phyloP scores from a whole-genome alignment of 2,113 vertebrate genomes.

The Ibidorhyncha struthersii region DNA sequence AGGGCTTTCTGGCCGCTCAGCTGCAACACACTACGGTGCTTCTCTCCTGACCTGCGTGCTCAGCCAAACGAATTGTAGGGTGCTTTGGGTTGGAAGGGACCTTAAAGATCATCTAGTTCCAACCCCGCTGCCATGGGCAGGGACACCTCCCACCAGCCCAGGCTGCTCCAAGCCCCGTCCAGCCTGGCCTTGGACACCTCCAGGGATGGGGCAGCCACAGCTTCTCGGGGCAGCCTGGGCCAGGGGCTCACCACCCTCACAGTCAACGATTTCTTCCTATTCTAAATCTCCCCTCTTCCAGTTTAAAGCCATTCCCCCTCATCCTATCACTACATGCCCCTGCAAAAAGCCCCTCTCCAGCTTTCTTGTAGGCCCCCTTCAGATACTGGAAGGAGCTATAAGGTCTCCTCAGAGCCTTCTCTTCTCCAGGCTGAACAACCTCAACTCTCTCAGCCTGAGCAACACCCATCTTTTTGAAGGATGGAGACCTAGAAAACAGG shows the following conservation, averaged over 20 bases:
- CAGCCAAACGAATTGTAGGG: background rate
- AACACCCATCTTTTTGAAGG: background rate
- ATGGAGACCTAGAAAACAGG: background rate
- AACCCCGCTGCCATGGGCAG: background rate
- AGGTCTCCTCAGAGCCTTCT: background rate
- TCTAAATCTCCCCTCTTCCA: background rate
- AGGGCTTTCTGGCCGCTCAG: background rate
- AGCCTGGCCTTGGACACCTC: background rate
- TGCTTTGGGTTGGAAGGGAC: background rate
- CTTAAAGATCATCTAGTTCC: background rate
- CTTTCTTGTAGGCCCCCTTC: background rate
- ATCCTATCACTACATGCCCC: background rate
- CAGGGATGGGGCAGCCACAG: background rate
- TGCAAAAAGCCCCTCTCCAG: background rate
- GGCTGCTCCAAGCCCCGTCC: background rate
- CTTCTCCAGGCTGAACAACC: background rate
- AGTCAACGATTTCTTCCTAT: background rate
- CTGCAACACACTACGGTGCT: accelerated
- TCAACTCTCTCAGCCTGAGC: background rate
- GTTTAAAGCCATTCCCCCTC: background rate
- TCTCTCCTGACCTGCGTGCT: background rate
- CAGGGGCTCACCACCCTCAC: background rate
- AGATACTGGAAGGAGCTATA: background rate
- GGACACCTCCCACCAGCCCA: background rate
- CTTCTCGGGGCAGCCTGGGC: background rate